Evolutionary conservation across 2,113 vertebrate genomes (phyloP), one percentile per base, ranked within the genome.

Genomic region (Anthoscopus minutus): DNA sequence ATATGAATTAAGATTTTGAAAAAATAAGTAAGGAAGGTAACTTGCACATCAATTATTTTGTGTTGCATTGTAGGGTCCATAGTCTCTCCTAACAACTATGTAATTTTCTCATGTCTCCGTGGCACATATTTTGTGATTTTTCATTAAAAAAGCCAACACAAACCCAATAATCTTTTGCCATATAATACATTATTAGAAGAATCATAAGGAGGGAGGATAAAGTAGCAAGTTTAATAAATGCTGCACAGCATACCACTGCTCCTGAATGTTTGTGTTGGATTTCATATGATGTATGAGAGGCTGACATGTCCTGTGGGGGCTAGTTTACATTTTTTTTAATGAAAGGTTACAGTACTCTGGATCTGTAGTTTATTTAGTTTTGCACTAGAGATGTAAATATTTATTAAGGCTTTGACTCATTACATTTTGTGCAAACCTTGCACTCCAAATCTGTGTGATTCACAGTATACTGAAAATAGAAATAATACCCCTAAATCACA

Each of bases 261-360:
- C 35, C 91, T 95, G 71, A 84, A 89, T 95, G 87, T 93, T 96
- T 96, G 92, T 93, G 64, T 42, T 96, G 87, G 76, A 81, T 94
- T 95, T 88, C 61, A 38, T 70, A 74, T 83, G 74, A 88, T 93
- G 35, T 91, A 94, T 95, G 79, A 89, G 95, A 91, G 92, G 64
- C 47, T 81, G 87, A 73, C 77, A 42, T 54, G 78, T 94, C 81
- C 82, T 96, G 42, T 84, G 77, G 79, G 57, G 69, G 61, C 33
- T 71, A 65, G 76, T 88, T 92, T 93, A 72, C 64, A 11, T 77
- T 95, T 94, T 95, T 66, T 66, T 74, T n/a, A 50, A 82, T 91
- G 85, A 92, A 95, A 95, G 90, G 76, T 93, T 97, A 77, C 54
- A 58, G 47, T 80, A 76, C 28, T 86, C 40, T 64, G 44, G 85